Base-by-base conservation (phyloP, 2,888 invertebrate species). In the Melolontha melolontha region DNA sequence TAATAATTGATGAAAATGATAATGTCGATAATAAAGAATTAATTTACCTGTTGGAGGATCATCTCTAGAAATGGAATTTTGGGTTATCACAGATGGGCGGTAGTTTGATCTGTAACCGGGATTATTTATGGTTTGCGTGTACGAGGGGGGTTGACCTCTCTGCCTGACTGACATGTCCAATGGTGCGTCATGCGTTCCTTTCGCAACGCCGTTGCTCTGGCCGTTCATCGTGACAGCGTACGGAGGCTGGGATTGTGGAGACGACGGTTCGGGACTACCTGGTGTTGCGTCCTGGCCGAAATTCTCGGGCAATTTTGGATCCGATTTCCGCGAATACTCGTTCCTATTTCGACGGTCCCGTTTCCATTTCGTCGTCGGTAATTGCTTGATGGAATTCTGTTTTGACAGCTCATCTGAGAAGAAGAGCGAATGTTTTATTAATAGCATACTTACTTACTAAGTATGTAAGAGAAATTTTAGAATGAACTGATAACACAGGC, bases 281-380 rank as follows among this genome's bases (percentile, higher is more conserved):
- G 74, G 72, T 50, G 72, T 73, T 6, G 74, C 68, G 54, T 78
- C 78, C 34, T 74, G 75, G 17, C 76, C 77, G 50, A 78, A 78
- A 6, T 76, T 79, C 72, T 81, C 82, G 59, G 82, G 77, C 69
- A 81, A 74, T 75, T 82, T 83, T 16, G 81, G 81, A 70, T 83
- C 83, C 6, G 82, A 81, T 71, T 82, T 83, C 63, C 83, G 77
- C 16, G 81, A 78, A 71, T 84, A 84, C 71, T 84, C 84, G 8
- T 83, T 81, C n/a, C 82, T 80, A 64, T 84, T 81, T 22, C 91
- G 86, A 42, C 91, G 86, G 72, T 92, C 91, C 59, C 91, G 86
- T 70, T 91, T 87, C 91, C 91, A 91, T 83, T 91, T 91, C 64
- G 90, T 87, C 6, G 91, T 90, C 68, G 87, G 85, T 71, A 89